Percentiles rank a stretch among this genome's conserved stretches.
Evolutionary conservation across 2,888 invertebrate species (phyloP).

Genomic region (Mythimna impura): DNA sequence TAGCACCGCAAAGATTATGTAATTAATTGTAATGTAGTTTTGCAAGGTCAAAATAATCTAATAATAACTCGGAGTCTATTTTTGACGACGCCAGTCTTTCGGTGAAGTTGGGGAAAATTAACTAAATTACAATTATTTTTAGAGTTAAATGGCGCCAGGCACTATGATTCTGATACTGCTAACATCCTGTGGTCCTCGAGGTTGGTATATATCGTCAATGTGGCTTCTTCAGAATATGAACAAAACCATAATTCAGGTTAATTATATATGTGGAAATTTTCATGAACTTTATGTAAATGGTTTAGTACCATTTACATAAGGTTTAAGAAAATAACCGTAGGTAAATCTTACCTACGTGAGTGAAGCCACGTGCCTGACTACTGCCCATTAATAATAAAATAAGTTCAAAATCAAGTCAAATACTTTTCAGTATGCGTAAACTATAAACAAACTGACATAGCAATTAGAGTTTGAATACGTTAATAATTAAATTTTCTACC

Average conservation of each 20-base stretch:
- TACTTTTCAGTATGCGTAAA: conserved; percentile 36
- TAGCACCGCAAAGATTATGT: background rate
- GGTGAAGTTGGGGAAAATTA: background rate
- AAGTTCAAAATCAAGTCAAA: conserved; percentile 19
- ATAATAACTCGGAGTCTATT: background rate
- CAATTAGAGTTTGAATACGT: conserved; percentile 30
- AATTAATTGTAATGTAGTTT: background rate
- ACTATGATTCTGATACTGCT: background rate
- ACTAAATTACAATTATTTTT: conserved; percentile 1
- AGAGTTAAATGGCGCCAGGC: background rate
- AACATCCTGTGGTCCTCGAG: background rate
- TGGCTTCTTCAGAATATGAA: background rate
- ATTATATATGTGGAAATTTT: background rate
- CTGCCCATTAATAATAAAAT: background rate
- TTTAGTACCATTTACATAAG: background rate
- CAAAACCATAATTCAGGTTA: background rate
- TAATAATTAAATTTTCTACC: conserved; percentile 26
- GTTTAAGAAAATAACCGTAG: background rate
- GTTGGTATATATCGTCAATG: background rate
- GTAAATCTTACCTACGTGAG: background rate
- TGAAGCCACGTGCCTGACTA: conserved; percentile 3
- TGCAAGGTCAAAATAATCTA: background rate
- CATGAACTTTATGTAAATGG: background rate
- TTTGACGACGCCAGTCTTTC: background rate
- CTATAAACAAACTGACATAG: conserved; percentile 16